Base-by-base conservation (phyloP, 1,140 invertebrate genomes). In the Asobara japonica region DNA sequence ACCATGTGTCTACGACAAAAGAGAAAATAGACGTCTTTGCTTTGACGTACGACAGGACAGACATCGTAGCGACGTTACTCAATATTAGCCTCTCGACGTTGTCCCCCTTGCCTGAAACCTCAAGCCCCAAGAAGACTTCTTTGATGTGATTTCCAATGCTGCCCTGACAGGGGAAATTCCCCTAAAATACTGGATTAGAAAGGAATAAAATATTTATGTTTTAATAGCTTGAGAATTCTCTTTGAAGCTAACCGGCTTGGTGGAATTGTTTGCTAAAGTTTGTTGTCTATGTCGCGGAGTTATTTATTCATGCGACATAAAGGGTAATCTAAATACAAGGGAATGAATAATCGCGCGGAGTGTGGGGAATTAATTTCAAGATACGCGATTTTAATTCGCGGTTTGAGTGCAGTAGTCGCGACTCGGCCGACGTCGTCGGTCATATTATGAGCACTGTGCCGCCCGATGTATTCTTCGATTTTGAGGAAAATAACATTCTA, bases 121-220 rank as follows among this genome's bases (percentile, higher is more conserved):
- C 51, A 56, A 56, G 20, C 56, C 18, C 31, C 67, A 18, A 25
- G 38, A 71, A 20, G 25, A 51, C 69, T 48, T 62, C 69, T 71
- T 71, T 71, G 69, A 71, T 71, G 69, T 71, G 61, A 71, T 71
- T 71, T 62, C 69, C 69, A 64, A 64, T 71, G 69, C 60, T 61
- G 48, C 69, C 30, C 27, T 62, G 27, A 25, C 30, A 51, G 25
- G 10, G 25, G 20, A 16, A 45, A 45, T 45, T 45, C 36, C 11
- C 3, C 41, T 16, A 16, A n/a, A 45, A 45, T 45, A 45, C 3
- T 45, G 41, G 41, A 45, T 45, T 45, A 45, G 41, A 13, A 16
- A 45, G n/a, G n/a, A 45, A 45, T 45, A 16, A 16, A 45, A 45
- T 45, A 45, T 45, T 45, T 45, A 45, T 45, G 13, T n/a, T 45